A percentile compares a stretch with the other conserved stretches of the same genome.
phyloP scores from a whole-genome alignment of 2,113 vertebrate species.

The Otocyon megalotis region DNA sequence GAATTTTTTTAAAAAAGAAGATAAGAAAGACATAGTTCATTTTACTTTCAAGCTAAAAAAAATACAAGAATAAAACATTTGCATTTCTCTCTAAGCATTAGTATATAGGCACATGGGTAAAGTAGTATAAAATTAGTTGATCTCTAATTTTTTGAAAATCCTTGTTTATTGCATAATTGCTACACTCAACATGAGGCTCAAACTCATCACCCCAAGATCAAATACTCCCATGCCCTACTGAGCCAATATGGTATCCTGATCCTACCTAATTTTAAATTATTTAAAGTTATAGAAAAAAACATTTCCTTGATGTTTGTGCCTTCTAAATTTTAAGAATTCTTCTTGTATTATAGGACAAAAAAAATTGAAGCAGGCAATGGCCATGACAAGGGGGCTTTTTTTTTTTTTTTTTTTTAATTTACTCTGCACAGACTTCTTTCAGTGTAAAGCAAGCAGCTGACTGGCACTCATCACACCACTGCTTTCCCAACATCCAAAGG shows the following conservation, averaged over 20 bases:
- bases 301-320: background rate
- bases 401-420: background rate
- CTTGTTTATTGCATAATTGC: background rate
- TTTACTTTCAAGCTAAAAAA: constrained; percentile 13
- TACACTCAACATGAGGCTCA: background rate
- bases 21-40: background rate
- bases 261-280: background rate
- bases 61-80: constrained; percentile 15
- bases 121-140: background rate
- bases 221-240: background rate
- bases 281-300: background rate
- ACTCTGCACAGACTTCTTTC: background rate
- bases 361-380: background rate
- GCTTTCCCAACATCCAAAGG: background rate
- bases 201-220: background rate
- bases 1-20: background rate
- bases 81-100: background rate
- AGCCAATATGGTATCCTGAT: background rate
- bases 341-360: background rate
- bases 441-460: background rate
- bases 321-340: background rate
- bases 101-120: background rate
- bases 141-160: background rate
- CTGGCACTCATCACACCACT: rapidly evolving
- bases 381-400: background rate